Percentiles rank a stretch among this genome's conserved stretches.
Conservation (phyloP, 2,797 vertebrate genomes). For the Antennarius maculatus region DNA sequence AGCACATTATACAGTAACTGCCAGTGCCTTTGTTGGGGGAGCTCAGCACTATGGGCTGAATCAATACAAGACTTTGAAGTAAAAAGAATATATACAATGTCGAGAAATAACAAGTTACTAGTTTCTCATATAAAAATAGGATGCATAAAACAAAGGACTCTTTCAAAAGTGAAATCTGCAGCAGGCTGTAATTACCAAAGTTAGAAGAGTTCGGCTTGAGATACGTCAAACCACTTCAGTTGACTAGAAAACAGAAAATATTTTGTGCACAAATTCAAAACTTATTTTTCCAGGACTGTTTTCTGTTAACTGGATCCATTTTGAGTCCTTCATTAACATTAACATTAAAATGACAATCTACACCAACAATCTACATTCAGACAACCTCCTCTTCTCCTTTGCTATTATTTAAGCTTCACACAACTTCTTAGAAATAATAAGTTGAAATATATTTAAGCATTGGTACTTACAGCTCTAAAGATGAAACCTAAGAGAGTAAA, state of each 20-base stretch:
- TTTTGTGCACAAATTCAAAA: background rate
- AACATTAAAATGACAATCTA: too few species aligned
- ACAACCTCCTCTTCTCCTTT: background rate
- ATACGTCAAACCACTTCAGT: background rate
- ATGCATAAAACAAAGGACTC: background rate
- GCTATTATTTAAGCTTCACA: background rate
- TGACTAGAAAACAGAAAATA: background rate
- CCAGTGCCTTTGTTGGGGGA: background rate
- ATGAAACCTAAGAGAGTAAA: background rate
- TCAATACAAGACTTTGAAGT: conserved; percentile 24
- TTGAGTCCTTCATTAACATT: background rate
- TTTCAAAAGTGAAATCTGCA: background rate
- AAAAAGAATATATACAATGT: conserved; percentile 8
- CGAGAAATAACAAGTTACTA: background rate
- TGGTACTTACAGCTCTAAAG: background rate
- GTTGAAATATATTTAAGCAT: background rate
- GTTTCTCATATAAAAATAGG: conserved; percentile 1
- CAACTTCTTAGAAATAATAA: background rate
- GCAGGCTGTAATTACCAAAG: background rate
- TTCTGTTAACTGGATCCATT: background rate
- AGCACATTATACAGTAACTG: background rate
- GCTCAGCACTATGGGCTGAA: conserved; percentile 1
- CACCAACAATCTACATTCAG: background rate
- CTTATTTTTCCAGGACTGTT: background rate
- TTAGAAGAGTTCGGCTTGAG: background rate